phyloP scores from a whole-genome alignment of 2,888 invertebrate species.

The Herminia tarsipennalis region DNA sequence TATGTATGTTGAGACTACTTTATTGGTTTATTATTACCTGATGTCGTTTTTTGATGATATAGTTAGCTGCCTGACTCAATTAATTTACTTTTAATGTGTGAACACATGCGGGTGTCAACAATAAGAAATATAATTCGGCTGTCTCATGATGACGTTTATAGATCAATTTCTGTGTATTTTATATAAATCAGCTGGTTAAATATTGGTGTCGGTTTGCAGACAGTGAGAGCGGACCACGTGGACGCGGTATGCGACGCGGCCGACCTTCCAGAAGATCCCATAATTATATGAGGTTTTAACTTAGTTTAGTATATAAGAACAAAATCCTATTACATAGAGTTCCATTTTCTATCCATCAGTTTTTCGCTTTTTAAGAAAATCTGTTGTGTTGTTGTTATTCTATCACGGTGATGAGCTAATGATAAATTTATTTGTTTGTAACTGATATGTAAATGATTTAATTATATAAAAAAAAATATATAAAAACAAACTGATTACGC shows the following conservation, averaged over 20 bases:
- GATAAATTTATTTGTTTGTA: neutral
- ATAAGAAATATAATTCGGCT: too few relatives aligned
- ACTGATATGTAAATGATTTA: too few relatives aligned
- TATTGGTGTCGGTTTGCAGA: constrained; percentile 54
- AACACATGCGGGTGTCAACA: too few relatives aligned
- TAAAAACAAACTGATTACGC: too few relatives aligned
- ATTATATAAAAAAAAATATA: too few relatives aligned
- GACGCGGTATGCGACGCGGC: constrained; percentile 75
- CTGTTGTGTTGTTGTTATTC: constrained; percentile 15
- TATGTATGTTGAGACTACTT: too few relatives aligned
- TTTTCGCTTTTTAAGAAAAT: constrained; percentile 8
- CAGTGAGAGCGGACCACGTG: constrained; percentile 75
- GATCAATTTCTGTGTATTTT: constrained; percentile 2
- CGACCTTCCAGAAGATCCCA: constrained; percentile 70
- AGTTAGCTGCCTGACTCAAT: too few relatives aligned
- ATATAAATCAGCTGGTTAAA: constrained; percentile 30
- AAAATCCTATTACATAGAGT: constrained; percentile 19
- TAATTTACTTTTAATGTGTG: too few relatives aligned
- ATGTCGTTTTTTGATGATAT: too few relatives aligned
- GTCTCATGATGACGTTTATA: constrained; percentile 10
- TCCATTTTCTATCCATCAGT: constrained; percentile 19
- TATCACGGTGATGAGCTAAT: constrained; percentile 5
- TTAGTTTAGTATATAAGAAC: constrained; percentile 26
- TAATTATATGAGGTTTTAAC: constrained; percentile 71
- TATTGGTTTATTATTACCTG: too few relatives aligned